These are phyloP conservation scores for Camelus bactrianus DNA, from an alignment of 2,113 vertebrate genomes.

Conservation along the genomic window DNA sequence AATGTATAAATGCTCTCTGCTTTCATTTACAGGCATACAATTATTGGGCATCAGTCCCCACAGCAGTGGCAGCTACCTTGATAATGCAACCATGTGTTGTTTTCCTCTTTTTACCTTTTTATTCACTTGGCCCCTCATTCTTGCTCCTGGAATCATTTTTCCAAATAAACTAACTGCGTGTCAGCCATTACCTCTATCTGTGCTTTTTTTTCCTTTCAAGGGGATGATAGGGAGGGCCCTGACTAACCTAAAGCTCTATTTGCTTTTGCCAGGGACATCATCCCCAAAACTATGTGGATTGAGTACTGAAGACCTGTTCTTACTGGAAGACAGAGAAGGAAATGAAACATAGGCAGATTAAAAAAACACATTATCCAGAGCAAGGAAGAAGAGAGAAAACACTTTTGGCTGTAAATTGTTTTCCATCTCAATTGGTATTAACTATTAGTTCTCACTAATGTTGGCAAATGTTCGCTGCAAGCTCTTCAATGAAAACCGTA, in stretches of 20 bases:
- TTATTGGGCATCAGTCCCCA: not conserved
- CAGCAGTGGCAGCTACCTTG: not conserved
- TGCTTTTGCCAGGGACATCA: not conserved
- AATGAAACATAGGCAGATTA: not conserved
- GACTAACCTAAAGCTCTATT: not conserved
- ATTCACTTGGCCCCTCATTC: not conserved
- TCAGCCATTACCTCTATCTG: not conserved
- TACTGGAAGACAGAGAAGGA: not conserved
- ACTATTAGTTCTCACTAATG: not conserved
- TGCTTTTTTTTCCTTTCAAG: not conserved
- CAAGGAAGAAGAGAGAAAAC: not conserved
- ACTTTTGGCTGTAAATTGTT: not conserved
- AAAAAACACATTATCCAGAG: not conserved
- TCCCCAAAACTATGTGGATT: not conserved
- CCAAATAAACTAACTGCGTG: not conserved
- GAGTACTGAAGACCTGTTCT: not conserved
- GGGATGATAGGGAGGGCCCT: rapidly evolving
- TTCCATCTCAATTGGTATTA: not conserved
- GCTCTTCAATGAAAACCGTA: not conserved
- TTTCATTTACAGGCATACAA: not conserved
- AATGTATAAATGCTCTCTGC: not conserved
- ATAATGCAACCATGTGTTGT: not conserved
- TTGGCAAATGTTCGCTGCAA: not conserved
- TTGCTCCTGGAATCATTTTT: not conserved
- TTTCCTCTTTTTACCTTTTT: not conserved